phyloP scores from a whole-genome alignment of 2,113 vertebrate species.

The Jaculus jaculus region DNA sequence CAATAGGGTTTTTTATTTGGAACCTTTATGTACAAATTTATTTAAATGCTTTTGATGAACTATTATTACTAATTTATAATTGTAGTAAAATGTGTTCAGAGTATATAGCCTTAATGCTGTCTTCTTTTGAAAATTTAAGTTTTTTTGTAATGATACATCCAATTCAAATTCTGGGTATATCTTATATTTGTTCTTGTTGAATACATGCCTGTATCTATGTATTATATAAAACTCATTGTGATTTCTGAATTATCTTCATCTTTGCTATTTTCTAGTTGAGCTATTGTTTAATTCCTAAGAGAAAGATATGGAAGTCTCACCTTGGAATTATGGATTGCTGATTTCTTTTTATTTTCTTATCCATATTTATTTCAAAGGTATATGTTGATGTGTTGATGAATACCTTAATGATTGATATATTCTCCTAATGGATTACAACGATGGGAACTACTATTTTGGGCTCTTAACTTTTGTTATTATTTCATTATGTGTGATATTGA shows the following conservation, averaged over 20 bases:
- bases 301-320: neutral
- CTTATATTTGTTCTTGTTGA: neutral
- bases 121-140: slow-evolving; percentile 10
- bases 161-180: neutral
- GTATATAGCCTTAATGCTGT: neutral
- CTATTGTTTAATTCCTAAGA: neutral
- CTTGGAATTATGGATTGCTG: neutral
- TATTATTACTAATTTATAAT: neutral
- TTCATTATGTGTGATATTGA: neutral
- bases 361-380: slow-evolving; percentile 31
- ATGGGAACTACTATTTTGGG: neutral
- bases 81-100: neutral
- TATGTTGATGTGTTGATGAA: neutral
- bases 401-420: neutral
- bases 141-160: neutral
- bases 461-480: neutral
- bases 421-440: neutral
- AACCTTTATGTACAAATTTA: neutral
- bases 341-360: slow-evolving; percentile 42
- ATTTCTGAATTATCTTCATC: neutral
- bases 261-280: slow-evolving; percentile 20
- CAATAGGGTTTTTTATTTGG: neutral
- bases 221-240: neutral
- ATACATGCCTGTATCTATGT: neutral
- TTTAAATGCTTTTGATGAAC: neutral